Evolutionary conservation across 2,113 vertebrate species (phyloP), one percentile per base, ranked within the genome.

Genomic region (Gopherus flavomarginatus): DNA sequence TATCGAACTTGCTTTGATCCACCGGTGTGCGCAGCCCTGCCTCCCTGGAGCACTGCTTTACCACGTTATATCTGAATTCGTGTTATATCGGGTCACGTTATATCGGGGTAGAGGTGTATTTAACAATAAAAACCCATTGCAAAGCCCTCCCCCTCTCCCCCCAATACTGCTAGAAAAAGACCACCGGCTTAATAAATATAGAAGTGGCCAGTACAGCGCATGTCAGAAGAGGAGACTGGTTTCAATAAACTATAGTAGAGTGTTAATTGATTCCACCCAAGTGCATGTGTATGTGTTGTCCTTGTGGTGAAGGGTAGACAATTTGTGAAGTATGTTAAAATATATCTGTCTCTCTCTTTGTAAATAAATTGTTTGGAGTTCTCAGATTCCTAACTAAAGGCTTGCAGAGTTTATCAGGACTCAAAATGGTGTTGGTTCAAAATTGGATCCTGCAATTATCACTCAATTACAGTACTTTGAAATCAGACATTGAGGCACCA

Each of bases 321-420:
- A 54, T 93, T 50, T 93, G 82, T 87, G 92, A 93, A 92, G 95
- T 69, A 87, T 81, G 89, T 98, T 96, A 96, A 97, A 95, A 95
- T 92, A 92, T 16, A 52, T 92, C 92, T 93, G 93, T 92, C 89
- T 91, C 93, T 97, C 91, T 95, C 97, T 88, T 96, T 94, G 96
- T 97, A 98, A 98, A 98, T 97, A 98, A 98, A 97, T 97, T 98
- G 97, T 97, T 98, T 97, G 83, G 98, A 87, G 95, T 96, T 97
- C 98, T 98, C 97, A 86, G 92, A 97, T 98, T 98, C 97, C 97
- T 12, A 95, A 96, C 96, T 98, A 96, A 98, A 97, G 95, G 96
- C 94, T 89, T 95, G 82, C 95, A 97, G 91, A 98, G 92, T 97
- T 97, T 95, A 97, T 98, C 96, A 93, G 95, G 52, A 81, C 90